phyloP scores from a whole-genome alignment of 2,113 vertebrate genomes.

The Synodontis membranacea region DNA sequence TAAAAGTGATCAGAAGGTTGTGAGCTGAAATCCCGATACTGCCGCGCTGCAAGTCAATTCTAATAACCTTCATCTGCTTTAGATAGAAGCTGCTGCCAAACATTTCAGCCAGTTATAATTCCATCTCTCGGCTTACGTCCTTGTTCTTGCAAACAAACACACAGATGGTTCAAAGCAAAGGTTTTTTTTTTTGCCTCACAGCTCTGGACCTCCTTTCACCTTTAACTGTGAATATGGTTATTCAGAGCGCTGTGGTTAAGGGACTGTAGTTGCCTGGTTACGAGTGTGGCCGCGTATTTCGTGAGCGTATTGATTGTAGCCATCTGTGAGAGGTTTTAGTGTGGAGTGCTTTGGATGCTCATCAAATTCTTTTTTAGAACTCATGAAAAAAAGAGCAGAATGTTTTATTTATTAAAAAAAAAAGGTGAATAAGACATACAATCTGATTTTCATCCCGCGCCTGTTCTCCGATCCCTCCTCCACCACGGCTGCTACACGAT shows the following conservation, averaged over 20 bases:
- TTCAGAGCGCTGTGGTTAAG: constrained; percentile 28
- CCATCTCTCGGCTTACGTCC: not conserved
- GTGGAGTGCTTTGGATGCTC: constrained; percentile 16
- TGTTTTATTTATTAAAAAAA: not conserved
- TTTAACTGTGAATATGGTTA: constrained; percentile 28
- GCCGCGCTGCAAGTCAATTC: no score
- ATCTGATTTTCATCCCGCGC: not conserved
- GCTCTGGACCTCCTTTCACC: constrained; percentile 23
- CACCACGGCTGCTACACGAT: not conserved
- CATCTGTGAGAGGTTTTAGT: constrained; percentile 35
- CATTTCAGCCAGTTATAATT: not conserved
- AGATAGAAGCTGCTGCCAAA: not conserved
- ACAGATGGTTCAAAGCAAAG: constrained; percentile 5
- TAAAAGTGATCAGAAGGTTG: not conserved
- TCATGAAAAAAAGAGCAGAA: not conserved
- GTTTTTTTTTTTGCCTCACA: not conserved
- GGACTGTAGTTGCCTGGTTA: constrained; percentile 37
- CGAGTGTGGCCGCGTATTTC: constrained; percentile 7
- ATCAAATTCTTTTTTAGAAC: constrained; percentile 24
- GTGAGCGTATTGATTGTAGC: constrained; percentile 25
- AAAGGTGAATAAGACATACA: not conserved
- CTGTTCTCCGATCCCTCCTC: not conserved
- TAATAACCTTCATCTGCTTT: not conserved
- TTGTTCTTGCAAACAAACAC: constrained; percentile 5
- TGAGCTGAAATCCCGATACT: not conserved